Evolutionary conservation across 2,113 vertebrate genomes (phyloP).

Genomic region (Phyllopteryx taeniolatus): DNA sequence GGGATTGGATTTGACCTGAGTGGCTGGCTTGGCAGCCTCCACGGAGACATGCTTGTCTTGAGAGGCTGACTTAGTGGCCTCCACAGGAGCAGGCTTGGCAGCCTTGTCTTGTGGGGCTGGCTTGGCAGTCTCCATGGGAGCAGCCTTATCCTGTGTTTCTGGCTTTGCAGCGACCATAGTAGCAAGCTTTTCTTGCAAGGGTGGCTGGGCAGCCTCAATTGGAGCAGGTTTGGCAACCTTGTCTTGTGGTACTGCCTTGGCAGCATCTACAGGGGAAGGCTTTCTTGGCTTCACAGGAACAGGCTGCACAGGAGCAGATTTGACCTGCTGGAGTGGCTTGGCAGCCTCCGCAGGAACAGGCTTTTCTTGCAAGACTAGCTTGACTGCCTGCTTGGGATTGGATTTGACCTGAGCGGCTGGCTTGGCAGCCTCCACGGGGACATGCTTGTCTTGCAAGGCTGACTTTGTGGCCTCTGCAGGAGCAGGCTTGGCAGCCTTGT

Average conservation of each 20-base stretch:
- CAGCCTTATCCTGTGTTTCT: not conserved
- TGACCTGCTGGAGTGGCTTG: not conserved
- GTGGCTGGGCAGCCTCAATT: too few species aligned
- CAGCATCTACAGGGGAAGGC: not conserved
- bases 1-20: not conserved
- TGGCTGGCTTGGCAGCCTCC: not conserved
- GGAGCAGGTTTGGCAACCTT: conserved; percentile 11
- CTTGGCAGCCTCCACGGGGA: not conserved
- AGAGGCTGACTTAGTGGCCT: not conserved
- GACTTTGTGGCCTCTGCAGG: conserved; percentile 10
- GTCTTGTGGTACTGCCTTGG: not conserved
- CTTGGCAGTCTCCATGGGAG: not conserved
- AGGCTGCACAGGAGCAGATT: not conserved
- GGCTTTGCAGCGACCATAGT: not conserved
- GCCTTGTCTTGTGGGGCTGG: not conserved
- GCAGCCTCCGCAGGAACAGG: not conserved
- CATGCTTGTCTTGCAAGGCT: not conserved
- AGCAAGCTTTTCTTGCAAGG: not conserved
- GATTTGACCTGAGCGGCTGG: not conserved
- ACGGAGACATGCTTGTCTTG: not conserved
- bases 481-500: not conserved
- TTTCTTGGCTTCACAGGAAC: not conserved
- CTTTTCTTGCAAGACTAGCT: conserved; percentile 1
- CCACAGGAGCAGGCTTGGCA: not conserved
- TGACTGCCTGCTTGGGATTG: not conserved